Conservation (phyloP, 2,797 vertebrate genomes). For the Carapus acus region DNA sequence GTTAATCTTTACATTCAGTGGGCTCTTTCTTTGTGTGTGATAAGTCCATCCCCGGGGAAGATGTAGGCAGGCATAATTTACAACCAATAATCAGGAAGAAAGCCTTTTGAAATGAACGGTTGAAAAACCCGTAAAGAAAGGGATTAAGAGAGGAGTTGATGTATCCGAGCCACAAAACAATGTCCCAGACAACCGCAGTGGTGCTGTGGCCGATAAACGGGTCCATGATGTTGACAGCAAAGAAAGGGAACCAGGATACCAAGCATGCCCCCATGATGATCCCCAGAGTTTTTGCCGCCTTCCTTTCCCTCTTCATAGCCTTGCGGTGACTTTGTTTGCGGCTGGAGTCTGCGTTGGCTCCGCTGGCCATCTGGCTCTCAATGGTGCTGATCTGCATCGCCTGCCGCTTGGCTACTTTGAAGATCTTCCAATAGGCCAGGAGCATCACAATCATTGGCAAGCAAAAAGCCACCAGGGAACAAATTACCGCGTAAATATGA, state of each 20-base stretch:
- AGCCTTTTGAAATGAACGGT: conserved; percentile 75
- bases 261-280: conserved; percentile 80
- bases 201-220: conserved; percentile 75
- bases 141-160: conserved; percentile 80
- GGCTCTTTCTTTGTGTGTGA: conserved; percentile 68
- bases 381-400: conserved; percentile 75
- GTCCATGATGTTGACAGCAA: conserved; percentile 75
- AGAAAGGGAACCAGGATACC: conserved; percentile 79
- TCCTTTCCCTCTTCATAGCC: conserved; percentile 69
- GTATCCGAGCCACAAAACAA: conserved; percentile 77
- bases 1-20: conserved; percentile 50
- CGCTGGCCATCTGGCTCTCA: conserved; percentile 72
- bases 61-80: conserved; percentile 67
- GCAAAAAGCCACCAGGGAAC: conserved; percentile 76
- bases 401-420: conserved; percentile 74
- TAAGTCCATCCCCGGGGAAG: conserved; percentile 67
- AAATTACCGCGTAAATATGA: conserved; percentile 72
- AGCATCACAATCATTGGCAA: conserved; percentile 75
- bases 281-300: conserved; percentile 77
- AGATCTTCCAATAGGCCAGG: conserved; percentile 78
- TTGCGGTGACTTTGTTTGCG: conserved; percentile 71
- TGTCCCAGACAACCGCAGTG: conserved; percentile 68
- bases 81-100: conserved; percentile 77
- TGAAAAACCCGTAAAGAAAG: conserved; percentile 75
- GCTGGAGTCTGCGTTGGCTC: conserved; percentile 67